Evolutionary conservation across 2,113 vertebrate species (phyloP), one percentile per base, ranked within the genome.

Genomic region (Acrocephalus kingi): DNA sequence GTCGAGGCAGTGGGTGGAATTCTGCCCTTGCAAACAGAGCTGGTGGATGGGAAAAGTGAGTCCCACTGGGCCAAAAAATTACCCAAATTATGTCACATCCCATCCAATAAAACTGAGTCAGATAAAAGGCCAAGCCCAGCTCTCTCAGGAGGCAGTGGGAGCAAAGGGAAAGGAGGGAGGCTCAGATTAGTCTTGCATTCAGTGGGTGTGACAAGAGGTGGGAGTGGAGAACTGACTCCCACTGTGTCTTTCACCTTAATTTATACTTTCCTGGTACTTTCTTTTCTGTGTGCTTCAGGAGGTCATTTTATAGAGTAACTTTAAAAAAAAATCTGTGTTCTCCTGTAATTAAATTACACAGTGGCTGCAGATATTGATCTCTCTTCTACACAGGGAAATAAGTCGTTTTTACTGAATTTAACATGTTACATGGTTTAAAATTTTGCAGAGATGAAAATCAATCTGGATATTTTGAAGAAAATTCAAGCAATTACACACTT

Each of bases 201-300:
- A 84, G 64, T 84, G 64, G 72, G 79, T 61, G 87, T 45, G 89
- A 75, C 67, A 27, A 74, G 88, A 96, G 58, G 75, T 10, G 13
- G 71, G 46, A 92, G 75, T 59, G 80, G 7, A 90, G 76, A 94
- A 95, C 52, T 68, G 58, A 56, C n/a, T 93, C 94, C 89, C 49
- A 41, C 66, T 79, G 89, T 56, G 89, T 66, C 91, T 87, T 94
- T 94, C 84, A 91, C 87, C 66, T 82, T 87, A 75, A 95, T 96
- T 92, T 75, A 52, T 78, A 78, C 76, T 54, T 96, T 91, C 76
- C 69, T 68, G 64, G 51, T 51, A 63, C 46, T 84, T 94, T 58
- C 27, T 81, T 84, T 87, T 78, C 80, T 14, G 11, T 37, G 73
- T 64, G 43, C 73, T 94, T 77, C 61, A 81, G 83, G 43, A 84